A percentile compares a stretch with the other conserved stretches of the same genome.
Conservation (phyloP, 2,797 vertebrate genomes). For the Macropus fuliginosus region DNA sequence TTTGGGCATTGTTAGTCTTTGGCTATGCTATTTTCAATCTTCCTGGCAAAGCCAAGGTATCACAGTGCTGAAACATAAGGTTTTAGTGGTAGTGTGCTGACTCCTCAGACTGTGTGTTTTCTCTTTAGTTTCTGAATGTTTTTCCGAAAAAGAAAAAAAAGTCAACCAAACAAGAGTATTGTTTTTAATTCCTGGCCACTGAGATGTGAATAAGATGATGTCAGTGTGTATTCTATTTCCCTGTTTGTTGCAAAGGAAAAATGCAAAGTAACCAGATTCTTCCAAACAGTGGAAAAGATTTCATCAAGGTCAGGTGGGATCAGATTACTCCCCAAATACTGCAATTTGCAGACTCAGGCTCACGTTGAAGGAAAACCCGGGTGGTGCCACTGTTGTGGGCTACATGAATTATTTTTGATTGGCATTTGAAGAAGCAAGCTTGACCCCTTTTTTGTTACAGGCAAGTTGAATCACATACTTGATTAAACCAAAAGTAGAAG, state of each 20-base stretch:
- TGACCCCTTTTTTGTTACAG: conserved; percentile 68
- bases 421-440: conserved; percentile 65
- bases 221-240: conserved; percentile 72
- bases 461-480: conserved; percentile 58
- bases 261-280: conserved; percentile 65
- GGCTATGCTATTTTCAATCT: conserved; percentile 13
- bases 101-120: conserved; percentile 71
- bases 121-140: conserved; percentile 71
- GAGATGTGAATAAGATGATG: conserved; percentile 65
- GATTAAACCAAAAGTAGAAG: conserved; percentile 52
- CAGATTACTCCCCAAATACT: conserved; percentile 63
- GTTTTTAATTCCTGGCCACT: conserved; percentile 77
- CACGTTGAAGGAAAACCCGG: conserved; percentile 46
- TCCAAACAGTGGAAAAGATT: conserved; percentile 75
- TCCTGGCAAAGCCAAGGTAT: conserved; percentile 62
- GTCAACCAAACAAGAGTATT: conserved; percentile 64
- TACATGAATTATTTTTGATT: conserved; percentile 69
- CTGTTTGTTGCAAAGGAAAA: conserved; percentile 70
- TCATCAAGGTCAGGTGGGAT: conserved; percentile 67
- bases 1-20: conserved; percentile 55
- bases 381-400: conserved; percentile 66
- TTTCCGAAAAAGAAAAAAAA: conserved; percentile 28
- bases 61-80: conserved; percentile 61
- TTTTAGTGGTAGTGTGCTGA: conserved; percentile 50
- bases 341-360: conserved; percentile 42